Conservation (phyloP, 2,888 invertebrate genomes). For the Caenorhabditis sp. region DNA sequence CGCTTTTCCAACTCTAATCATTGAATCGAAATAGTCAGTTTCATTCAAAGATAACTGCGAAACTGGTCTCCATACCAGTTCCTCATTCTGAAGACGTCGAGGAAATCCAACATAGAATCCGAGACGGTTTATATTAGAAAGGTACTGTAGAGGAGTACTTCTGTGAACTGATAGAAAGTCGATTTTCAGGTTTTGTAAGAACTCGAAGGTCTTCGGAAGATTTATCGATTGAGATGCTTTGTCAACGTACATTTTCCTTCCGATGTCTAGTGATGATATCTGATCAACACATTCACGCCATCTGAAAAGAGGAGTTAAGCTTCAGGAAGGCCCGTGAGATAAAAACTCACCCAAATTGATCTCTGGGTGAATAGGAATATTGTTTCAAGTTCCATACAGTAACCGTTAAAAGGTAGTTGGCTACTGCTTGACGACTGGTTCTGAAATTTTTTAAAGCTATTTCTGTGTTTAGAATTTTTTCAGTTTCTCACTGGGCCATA, state of each 20-base stretch:
- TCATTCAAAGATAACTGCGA: conserved; percentile 66
- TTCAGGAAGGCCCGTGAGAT: not conserved
- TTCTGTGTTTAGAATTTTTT: not conserved
- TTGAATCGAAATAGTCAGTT: conserved; percentile 69
- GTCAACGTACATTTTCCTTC: conserved; percentile 65
- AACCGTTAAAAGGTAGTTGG: conserved; percentile 67
- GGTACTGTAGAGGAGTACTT: conserved; percentile 64
- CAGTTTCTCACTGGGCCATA: conserved; percentile 49
- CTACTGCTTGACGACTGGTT: conserved; percentile 61
- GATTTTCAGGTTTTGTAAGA: conserved; percentile 65
- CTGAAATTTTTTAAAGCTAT: conserved; percentile 13
- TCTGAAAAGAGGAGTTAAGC: conserved; percentile 23
- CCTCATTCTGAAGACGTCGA: conserved; percentile 64
- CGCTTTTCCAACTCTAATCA: conserved; percentile 63
- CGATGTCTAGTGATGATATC: conserved; percentile 58
- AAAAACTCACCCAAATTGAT: conserved; percentile 65
- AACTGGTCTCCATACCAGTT: conserved; percentile 69
- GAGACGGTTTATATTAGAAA: conserved; percentile 65
- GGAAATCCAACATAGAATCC: conserved; percentile 71
- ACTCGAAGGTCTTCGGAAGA: conserved; percentile 46
- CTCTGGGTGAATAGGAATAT: conserved; percentile 65
- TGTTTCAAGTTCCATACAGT: conserved; percentile 68
- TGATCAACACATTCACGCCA: conserved; percentile 73
- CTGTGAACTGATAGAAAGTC: conserved; percentile 70
- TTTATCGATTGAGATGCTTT: conserved; percentile 35